These are phyloP conservation scores for Dasyornis broadbenti DNA, from an alignment of 2,113 vertebrate genomes.

Conservation along the genomic window DNA sequence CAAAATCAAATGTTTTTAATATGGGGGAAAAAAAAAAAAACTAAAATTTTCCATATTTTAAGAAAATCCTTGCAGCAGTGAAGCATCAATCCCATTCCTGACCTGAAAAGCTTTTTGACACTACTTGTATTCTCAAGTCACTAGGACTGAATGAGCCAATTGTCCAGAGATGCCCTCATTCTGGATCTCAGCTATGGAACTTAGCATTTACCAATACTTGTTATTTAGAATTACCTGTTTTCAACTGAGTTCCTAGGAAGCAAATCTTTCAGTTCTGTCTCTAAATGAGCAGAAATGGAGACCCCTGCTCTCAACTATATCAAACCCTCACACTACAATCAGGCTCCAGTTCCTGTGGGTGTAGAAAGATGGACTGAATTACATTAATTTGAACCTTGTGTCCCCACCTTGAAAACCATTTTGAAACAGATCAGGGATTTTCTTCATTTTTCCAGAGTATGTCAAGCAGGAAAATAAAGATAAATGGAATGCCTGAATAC, in stretches of 20 bases:
- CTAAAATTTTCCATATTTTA: background rate
- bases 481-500: background rate
- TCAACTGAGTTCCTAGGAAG: background rate
- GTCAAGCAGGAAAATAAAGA: background rate
- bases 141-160: background rate
- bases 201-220: background rate
- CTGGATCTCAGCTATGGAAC: background rate
- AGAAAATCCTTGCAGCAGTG: background rate
- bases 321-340: background rate
- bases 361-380: background rate
- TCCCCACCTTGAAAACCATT: background rate
- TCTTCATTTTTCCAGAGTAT: background rate
- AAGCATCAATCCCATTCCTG: background rate
- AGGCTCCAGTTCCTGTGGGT: background rate
- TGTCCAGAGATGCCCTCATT: background rate
- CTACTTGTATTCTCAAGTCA: background rate
- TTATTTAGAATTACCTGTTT: background rate
- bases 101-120: background rate
- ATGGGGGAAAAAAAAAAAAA: background rate
- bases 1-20: background rate
- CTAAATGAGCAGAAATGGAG: background rate
- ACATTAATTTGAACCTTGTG: background rate
- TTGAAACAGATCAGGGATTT: background rate
- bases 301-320: background rate
- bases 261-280: background rate